These are phyloP conservation scores for Acromyrmex echinatior DNA, from an alignment of 1,140 invertebrate genomes.

Conservation along the genomic window DNA sequence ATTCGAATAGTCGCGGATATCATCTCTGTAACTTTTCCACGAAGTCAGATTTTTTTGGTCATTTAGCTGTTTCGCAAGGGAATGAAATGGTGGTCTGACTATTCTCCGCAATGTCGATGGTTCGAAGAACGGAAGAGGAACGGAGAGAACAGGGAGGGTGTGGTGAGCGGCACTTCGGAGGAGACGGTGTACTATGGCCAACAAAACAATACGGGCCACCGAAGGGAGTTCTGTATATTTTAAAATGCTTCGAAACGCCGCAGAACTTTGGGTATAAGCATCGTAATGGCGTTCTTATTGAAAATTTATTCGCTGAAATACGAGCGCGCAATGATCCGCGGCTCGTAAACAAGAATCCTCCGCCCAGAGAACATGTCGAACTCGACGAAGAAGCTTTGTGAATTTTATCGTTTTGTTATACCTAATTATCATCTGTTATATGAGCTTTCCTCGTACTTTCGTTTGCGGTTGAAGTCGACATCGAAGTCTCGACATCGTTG, in stretches of 20 bases:
- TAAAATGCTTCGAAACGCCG: slow-evolving; percentile 60
- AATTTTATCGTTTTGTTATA: slow-evolving; percentile 65
- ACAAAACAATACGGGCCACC: slow-evolving; percentile 72
- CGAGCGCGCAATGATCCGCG: slow-evolving; percentile 79
- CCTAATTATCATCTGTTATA: slow-evolving; percentile 69
- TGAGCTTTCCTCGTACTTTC: slow-evolving; percentile 18
- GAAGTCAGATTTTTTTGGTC: slow-evolving; percentile 28
- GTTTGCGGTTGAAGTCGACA: slow-evolving; percentile 5
- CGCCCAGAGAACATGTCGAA: neutral
- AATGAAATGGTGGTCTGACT: slow-evolving; percentile 10
- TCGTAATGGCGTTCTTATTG: slow-evolving; percentile 82
- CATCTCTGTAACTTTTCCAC: slow-evolving; percentile 34
- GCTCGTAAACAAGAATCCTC: slow-evolving; percentile 79
- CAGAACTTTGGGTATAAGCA: slow-evolving; percentile 79
- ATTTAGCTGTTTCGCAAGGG: neutral
- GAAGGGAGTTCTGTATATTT: slow-evolving; percentile 69
- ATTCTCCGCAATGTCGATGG: neutral
- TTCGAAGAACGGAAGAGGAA: slow-evolving; percentile 51
- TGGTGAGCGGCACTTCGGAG: slow-evolving; percentile 8
- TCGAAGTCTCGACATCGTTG: slow-evolving; percentile 6
- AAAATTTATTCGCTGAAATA: slow-evolving; percentile 77
- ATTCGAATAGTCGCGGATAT: slow-evolving; percentile 34
- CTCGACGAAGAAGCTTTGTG: slow-evolving; percentile 47
- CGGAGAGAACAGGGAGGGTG: neutral
- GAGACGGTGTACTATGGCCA: slow-evolving; percentile 70